These are phyloP conservation scores for Esox lucius DNA, from an alignment of 2,797 vertebrate genomes.

Conservation along the genomic window DNA sequence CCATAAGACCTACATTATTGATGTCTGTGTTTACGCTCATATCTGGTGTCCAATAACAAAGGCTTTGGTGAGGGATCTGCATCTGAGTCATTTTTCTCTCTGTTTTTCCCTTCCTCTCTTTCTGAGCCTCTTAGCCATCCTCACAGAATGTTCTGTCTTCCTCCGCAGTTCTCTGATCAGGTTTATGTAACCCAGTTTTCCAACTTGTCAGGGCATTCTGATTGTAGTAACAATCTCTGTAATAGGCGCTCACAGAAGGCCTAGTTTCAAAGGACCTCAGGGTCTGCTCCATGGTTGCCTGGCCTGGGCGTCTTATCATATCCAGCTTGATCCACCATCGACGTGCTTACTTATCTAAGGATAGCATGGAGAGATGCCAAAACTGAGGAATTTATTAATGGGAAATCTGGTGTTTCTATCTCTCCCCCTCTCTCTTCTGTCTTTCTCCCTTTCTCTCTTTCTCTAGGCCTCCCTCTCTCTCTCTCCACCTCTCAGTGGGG, in stretches of 20 bases:
- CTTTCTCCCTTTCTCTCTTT: neutral
- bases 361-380: conserved; percentile 29
- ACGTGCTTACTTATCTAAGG: conserved; percentile 33
- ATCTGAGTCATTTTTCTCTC: conserved; percentile 24
- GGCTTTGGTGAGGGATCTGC: conserved; percentile 32
- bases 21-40: conserved; percentile 64
- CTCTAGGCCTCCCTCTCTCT: conserved; percentile 40
- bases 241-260: conserved; percentile 9
- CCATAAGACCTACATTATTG: conserved; percentile 67
- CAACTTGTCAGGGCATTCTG: conserved; percentile 51
- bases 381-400: conserved; percentile 63
- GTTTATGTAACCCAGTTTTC: conserved; percentile 44
- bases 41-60: conserved; percentile 53
- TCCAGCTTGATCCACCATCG: conserved; percentile 46
- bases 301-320: conserved; percentile 47
- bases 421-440: conserved; percentile 40
- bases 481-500: conserved; percentile 65
- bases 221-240: conserved; percentile 41
- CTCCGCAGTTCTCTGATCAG: conserved; percentile 5
- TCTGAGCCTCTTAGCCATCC: neutral
- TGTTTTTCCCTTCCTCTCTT: conserved; percentile 11
- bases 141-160: conserved; percentile 6
- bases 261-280: conserved; percentile 6
- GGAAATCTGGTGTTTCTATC: conserved; percentile 47
- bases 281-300: conserved; percentile 35